Percentiles rank a stretch among this genome's conserved stretches.
Evolutionary conservation across 2,888 invertebrate genomes (phyloP).

Genomic region (Dicycla oo): DNA sequence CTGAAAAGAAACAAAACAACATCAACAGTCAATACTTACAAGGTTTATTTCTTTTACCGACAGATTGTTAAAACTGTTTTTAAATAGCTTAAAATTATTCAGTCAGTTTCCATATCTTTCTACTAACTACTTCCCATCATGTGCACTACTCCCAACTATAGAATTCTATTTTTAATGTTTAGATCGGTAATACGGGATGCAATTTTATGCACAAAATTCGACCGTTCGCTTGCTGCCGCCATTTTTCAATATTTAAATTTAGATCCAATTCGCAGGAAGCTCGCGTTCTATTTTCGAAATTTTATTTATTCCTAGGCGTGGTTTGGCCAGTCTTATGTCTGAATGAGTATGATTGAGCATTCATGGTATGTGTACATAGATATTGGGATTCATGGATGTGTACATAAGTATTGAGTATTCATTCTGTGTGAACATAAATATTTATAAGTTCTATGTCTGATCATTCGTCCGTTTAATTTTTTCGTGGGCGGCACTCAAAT

Average conservation of each 20-base stretch:
- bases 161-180: slow-evolving; percentile 89
- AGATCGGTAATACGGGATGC: slow-evolving; percentile 88
- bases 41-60: too few relatives aligned
- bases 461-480: slow-evolving; percentile 60
- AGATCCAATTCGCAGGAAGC: slow-evolving; percentile 86
- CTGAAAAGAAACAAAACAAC: too few relatives aligned
- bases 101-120: slow-evolving; percentile 1
- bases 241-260: slow-evolving; percentile 86
- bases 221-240: slow-evolving; percentile 76
- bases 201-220: slow-evolving; percentile 89
- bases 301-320: slow-evolving; percentile 88
- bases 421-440: slow-evolving; percentile 52
- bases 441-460: slow-evolving; percentile 60
- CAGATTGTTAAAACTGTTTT: too few relatives aligned
- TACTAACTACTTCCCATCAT: slow-evolving; percentile 41
- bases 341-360: slow-evolving; percentile 61
- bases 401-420: slow-evolving; percentile 42
- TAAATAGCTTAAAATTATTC: background rate
- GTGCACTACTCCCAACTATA: slow-evolving; percentile 76
- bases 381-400: slow-evolving; percentile 35
- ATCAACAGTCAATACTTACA: too few relatives aligned
- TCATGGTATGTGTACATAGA: slow-evolving; percentile 44
- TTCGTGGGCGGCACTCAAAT: slow-evolving; percentile 57
- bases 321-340: slow-evolving; percentile 77
- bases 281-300: slow-evolving; percentile 82